These are phyloP conservation scores for Odontocolon sp. DNA, from an alignment of 2,888 invertebrate genomes.

Conservation along the genomic window DNA sequence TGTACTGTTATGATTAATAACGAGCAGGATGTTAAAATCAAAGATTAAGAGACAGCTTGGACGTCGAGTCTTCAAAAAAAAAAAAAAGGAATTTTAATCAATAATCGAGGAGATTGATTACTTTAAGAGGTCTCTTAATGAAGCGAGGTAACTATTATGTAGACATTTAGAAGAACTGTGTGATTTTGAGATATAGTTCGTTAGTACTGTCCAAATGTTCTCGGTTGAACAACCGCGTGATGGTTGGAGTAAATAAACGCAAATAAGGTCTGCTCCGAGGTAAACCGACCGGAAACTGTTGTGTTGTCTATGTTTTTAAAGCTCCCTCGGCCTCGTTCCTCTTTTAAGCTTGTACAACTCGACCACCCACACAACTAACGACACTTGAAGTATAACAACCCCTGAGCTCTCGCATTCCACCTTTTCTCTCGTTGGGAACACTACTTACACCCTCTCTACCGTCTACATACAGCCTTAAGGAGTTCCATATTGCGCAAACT, in stretches of 20 bases:
- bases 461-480: slow-evolving; percentile 11
- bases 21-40: no score
- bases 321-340: neutral
- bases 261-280: neutral
- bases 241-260: neutral
- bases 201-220: neutral
- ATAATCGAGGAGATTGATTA: no score
- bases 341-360: neutral
- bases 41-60: no score
- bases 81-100: no score
- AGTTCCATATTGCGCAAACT: slow-evolving; percentile 37
- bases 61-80: no score
- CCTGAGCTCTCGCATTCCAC: slow-evolving; percentile 15
- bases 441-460: slow-evolving; percentile 36
- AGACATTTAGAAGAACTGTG: neutral
- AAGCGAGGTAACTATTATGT: no score
- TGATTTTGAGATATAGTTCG: neutral
- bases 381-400: slow-evolving; percentile 41
- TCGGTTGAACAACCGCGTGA: no score
- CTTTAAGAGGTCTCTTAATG: no score
- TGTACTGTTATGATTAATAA: neutral
- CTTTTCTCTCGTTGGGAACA: slow-evolving; percentile 36
- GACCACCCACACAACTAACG: no score
- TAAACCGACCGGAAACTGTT: neutral
- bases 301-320: neutral